Conservation (phyloP, 2,113 vertebrate genomes). For the Apus apus region DNA sequence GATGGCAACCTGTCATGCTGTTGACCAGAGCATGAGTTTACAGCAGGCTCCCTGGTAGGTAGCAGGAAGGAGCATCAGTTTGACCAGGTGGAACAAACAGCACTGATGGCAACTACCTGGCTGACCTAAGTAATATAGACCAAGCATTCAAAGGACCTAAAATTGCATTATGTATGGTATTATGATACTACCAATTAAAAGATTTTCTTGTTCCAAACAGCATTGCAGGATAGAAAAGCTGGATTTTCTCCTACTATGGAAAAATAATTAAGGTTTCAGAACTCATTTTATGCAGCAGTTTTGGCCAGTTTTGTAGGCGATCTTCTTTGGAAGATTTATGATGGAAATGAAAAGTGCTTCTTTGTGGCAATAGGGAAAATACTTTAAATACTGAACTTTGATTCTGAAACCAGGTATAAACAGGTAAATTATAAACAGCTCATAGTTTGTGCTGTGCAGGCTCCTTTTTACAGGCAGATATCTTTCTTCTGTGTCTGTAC, state of each 20-base stretch:
- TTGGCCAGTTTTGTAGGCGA: neutral
- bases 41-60: neutral
- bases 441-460: neutral
- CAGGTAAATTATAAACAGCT: neutral
- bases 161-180: neutral
- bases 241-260: neutral
- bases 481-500: neutral
- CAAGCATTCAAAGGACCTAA: neutral
- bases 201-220: neutral
- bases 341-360: neutral
- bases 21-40: neutral
- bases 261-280: neutral
- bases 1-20: neutral
- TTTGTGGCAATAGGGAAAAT: neutral
- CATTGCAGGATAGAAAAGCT: neutral
- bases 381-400: neutral
- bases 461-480: neutral
- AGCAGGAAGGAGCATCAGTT: neutral
- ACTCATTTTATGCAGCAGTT: neutral
- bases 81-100: neutral
- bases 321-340: neutral
- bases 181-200: neutral
- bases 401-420: neutral
- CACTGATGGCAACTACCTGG: neutral
- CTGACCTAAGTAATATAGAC: neutral